Evolutionary conservation across 2,888 invertebrate species (phyloP), one percentile per base, ranked within the genome.

Genomic region (Xanthostigma xanthostigma): DNA sequence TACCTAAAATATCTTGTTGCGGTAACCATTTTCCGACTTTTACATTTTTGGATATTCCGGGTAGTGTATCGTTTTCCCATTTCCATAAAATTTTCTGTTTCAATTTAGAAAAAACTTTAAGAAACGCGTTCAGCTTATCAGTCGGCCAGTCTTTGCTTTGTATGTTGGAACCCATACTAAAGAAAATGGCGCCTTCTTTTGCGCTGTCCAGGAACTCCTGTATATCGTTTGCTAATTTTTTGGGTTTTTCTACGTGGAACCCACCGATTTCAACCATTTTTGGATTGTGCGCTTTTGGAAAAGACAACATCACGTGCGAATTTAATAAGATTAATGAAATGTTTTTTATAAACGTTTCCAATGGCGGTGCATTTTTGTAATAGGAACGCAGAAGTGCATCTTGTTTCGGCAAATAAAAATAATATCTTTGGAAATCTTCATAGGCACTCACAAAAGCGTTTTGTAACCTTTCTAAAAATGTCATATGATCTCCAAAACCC

Each of bases 391-490:
- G 41, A 12, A 59, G 44, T 9, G 48, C 49, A 11, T 55, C 46
- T 14, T 59, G 53, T 34, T 49, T 48, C 2, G 53, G 27, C 54
- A 27, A 27, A 38, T 38, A 38, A 38, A n/a, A 38, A 38, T 11
- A 36, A 8, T 35, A 35, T 35, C 34, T 34, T 34, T 27, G 27
- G 6, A 27, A 27, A 27, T 27, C 27, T 27, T 27, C 27, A 27
- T 27, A 27, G 3, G 27, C 27, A 27, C 27, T 27, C 27, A 27
- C 57, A 2, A 67, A 65, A 0, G 71, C 62, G 56, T 78, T 80
- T 33, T 65, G 58, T 0, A 76, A 41, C 52, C 81, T 61, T 54
- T 74, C 69, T 56, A 62, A 60, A 53, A 81, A 76, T 38, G 63
- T 72, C 63, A 73, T 72, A 44, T 59, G 59, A 33, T 71, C 65